These are phyloP conservation scores for Orchestes rusci DNA, from an alignment of 2,888 invertebrate genomes.

Conservation along the genomic window DNA sequence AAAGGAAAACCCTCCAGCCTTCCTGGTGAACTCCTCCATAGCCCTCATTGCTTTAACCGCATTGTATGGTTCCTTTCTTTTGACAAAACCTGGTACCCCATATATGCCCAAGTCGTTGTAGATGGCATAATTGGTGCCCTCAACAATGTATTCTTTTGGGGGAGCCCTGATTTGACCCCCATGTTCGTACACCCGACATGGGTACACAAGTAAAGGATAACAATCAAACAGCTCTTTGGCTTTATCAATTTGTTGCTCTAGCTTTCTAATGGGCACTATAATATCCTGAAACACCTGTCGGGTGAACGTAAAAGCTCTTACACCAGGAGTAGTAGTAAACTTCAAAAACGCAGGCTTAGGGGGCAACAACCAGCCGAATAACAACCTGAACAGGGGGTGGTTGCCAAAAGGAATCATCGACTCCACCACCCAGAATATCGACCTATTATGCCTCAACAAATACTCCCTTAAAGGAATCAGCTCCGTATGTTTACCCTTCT, in stretches of 20 bases:
- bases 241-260: slow-evolving; percentile 56
- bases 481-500: slow-evolving; percentile 49
- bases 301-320: slow-evolving; percentile 61
- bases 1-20: slow-evolving; percentile 62
- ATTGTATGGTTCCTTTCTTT: slow-evolving; percentile 51
- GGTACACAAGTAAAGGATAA: slow-evolving; percentile 62
- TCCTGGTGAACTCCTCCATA: slow-evolving; percentile 63
- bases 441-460: slow-evolving; percentile 56
- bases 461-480: slow-evolving; percentile 59
- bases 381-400: slow-evolving; percentile 51
- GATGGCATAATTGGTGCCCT: slow-evolving; percentile 60
- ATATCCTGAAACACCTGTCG: slow-evolving; percentile 68
- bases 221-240: slow-evolving; percentile 56
- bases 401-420: slow-evolving; percentile 68
- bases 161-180: slow-evolving; percentile 57
- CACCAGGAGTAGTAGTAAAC: slow-evolving; percentile 61
- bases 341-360: slow-evolving; percentile 68
- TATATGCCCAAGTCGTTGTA: slow-evolving; percentile 66
- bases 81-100: slow-evolving; percentile 59
- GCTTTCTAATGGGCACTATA: slow-evolving; percentile 56
- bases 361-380: slow-evolving; percentile 62
- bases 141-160: slow-evolving; percentile 51
- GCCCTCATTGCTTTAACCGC: slow-evolving; percentile 58
- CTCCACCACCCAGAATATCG: slow-evolving; percentile 68
- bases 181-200: slow-evolving; percentile 59